Base-by-base conservation (phyloP, 2,797 vertebrate genomes). In the Petrocephalus schoutedeni region DNA sequence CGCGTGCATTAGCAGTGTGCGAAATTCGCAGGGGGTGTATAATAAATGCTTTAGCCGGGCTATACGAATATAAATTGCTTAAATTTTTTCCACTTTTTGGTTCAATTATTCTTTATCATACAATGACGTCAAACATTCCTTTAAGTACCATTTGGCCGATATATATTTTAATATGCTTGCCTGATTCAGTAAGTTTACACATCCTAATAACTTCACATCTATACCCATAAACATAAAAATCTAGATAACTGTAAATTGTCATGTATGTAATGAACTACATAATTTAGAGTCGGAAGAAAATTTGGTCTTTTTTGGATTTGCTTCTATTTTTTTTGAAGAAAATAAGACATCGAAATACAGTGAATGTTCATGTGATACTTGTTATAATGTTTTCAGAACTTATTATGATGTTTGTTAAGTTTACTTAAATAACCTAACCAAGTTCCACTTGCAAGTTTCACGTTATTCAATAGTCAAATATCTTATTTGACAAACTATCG, bases 171-270 rank as follows among this genome's bases (percentile, higher is more conserved):
- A 86, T 41, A 86, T 86, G 19, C 54, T 45, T 45, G 51, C 80
- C 91, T 89, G 90, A 93, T 93, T 28, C 10, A 90, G 86, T 85
- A 88, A 90, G 88, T 90, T 91, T 90, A 90, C 85, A 85, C 51
- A 54, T 49, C 45, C 16, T 19, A 45, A 80, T 80, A 49, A 80
- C 74, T 80, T 49, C 19, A 49, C 3, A 49, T 49, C 36, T 80
- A 9, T 80, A 49, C 41, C 8, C 36, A 9, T 80, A 80, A 45
- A 49, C 8, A 45, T 8, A 80, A 80, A 49, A 80, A 80, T 21
- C 6, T 21, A 9, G 2, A 21, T n/a, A 9, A n/a, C 19, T 49
- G 74, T 80, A 80, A 49, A 80, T 49, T 49, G 41, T 45, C 19
- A 45, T 49, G 5, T 49, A 49, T 49, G 49, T 7, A 49, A 45